Evolutionary conservation across 1,140 invertebrate genomes (phyloP), one percentile per base, ranked within the genome.

Genomic region (Rhizoglyphus robini): DNA sequence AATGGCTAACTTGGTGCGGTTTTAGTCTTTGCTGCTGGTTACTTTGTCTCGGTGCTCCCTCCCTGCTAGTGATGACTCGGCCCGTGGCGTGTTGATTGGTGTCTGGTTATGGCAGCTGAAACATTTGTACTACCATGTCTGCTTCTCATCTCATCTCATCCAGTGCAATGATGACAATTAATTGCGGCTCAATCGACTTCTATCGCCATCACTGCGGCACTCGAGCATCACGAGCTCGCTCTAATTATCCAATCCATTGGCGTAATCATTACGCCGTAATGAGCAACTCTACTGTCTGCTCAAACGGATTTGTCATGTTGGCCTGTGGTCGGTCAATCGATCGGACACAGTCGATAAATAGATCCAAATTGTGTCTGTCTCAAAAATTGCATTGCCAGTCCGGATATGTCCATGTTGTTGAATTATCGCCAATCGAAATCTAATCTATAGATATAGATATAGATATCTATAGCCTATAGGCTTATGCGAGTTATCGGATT

Each of bases 381-480:
- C n/a, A n/a, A n/a, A n/a, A n/a, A n/a, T n/a, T n/a, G n/a, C n/a
- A n/a, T n/a, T 23, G 41, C 41, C 41, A 23, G 15, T 46, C 41
- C 15, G 36, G 8, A 54, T 54, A 27, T 54, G 51, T 25, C 20
- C 8, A 23, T 8, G 20, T 54, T 54, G 23, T 54, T 54, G 31
- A 5, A 54, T 54, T 54, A 54, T 5, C 20, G 31, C 51, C 51
- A 20, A 54, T 54, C 51, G 51, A 54, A 54, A 54, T 54, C 51
- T 25, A 54, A 54, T 54, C 51, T 11, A n/a, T n/a, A n/a, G n/a
- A n/a, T n/a, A n/a, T n/a, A n/a, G n/a, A n/a, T n/a, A n/a, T n/a
- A n/a, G n/a, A n/a, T n/a, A n/a, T n/a, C n/a, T n/a, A n/a, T n/a
- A n/a, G n/a, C n/a, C n/a, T n/a, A n/a, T n/a, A 23, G 23, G 15